These are phyloP conservation scores for Phaethornis superciliosus DNA, from an alignment of 2,113 vertebrate genomes.

Conservation along the genomic window DNA sequence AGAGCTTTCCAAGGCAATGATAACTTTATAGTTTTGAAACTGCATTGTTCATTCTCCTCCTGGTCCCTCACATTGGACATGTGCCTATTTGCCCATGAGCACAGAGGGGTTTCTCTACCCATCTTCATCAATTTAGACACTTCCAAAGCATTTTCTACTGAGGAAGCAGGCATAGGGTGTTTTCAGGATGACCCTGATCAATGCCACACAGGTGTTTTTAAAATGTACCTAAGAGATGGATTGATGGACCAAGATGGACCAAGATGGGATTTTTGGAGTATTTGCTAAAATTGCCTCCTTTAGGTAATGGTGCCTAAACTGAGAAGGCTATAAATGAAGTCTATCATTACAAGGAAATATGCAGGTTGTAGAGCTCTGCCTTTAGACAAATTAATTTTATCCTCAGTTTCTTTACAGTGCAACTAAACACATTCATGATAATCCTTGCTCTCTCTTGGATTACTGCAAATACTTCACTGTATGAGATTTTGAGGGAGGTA, in stretches of 20 bases:
- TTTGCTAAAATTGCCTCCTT: neutral
- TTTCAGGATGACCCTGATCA: neutral
- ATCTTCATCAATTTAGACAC: neutral
- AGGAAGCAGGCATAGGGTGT: neutral
- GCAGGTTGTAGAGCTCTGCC: neutral
- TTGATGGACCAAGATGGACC: neutral
- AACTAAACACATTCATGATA: neutral
- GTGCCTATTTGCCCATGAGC: neutral
- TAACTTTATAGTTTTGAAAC: neutral
- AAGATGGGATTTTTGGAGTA: neutral
- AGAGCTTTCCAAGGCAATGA: neutral
- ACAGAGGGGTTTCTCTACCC: neutral
- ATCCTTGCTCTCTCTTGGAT: neutral
- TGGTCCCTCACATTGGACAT: neutral
- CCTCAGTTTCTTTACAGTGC: neutral
- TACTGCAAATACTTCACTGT: neutral
- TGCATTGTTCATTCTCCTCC: neutral
- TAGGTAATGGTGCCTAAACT: neutral
- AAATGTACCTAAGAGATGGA: neutral
- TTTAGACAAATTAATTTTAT: neutral
- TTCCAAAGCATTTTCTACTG: neutral
- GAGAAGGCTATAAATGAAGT: neutral
- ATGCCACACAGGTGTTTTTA: neutral
- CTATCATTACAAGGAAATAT: neutral
- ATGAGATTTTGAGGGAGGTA: neutral